Evolutionary conservation across 2,888 invertebrate genomes (phyloP).

Genomic region (Acronicta psi): DNA sequence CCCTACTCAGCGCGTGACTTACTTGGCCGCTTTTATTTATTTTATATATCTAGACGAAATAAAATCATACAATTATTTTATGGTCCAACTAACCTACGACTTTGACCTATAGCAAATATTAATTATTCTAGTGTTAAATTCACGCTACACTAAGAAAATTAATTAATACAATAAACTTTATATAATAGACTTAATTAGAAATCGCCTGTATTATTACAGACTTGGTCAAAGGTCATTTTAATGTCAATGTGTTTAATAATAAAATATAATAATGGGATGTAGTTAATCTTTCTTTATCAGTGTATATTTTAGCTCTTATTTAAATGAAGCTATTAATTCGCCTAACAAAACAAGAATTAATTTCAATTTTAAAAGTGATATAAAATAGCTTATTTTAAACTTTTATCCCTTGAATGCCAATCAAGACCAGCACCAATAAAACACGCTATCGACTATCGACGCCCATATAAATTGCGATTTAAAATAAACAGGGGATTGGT

Average conservation of each 20-base stretch:
- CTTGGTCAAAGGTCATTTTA: constrained; percentile 9
- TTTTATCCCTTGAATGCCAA: constrained; percentile 22
- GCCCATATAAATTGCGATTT: constrained; percentile 59
- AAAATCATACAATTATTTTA: constrained; percentile 7
- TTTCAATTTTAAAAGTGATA: too few species aligned
- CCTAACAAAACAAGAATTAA: too few species aligned
- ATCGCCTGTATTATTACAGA: constrained; percentile 7
- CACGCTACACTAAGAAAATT: constrained; percentile 19
- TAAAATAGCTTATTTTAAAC: constrained; percentile 27
- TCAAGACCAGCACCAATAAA: constrained; percentile 45
- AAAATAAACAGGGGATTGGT: constrained; percentile 62
- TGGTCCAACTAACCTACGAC: constrained; percentile 24
- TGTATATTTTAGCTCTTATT: too few species aligned
- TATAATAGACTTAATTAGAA: constrained; percentile 14
- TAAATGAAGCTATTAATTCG: not conserved
- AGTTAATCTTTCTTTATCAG: too few species aligned
- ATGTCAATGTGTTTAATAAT: too few species aligned
- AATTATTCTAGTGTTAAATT: constrained; percentile 5
- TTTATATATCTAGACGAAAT: constrained; percentile 31
- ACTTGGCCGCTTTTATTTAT: too few species aligned
- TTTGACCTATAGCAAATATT: constrained; percentile 8
- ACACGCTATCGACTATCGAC: constrained; percentile 53
- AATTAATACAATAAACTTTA: constrained; percentile 27
- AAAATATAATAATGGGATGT: too few species aligned
- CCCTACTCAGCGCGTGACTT: too few species aligned